Evolutionary conservation across 2,888 invertebrate species (phyloP).

Genomic region (Heliconius hortense): DNA sequence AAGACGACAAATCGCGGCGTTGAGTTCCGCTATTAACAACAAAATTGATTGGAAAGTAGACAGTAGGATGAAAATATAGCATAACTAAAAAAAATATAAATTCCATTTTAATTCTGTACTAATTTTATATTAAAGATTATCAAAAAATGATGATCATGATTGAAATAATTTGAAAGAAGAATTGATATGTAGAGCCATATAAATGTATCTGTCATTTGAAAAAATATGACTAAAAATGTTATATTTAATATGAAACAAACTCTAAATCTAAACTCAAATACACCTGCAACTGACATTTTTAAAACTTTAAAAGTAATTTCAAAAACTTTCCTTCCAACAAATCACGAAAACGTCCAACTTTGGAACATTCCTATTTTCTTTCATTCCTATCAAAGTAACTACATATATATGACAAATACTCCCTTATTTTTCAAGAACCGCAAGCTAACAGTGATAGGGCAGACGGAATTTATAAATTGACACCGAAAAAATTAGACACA

Average conservation of each 20-base stretch:
- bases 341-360: background rate
- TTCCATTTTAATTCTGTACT: too few relatives aligned
- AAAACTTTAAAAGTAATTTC: background rate
- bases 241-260: background rate
- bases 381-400: background rate
- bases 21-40: too few relatives aligned
- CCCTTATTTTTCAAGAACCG: constrained; percentile 14
- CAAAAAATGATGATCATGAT: too few relatives aligned
- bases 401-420: constrained; percentile 11
- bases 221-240: background rate
- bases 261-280: background rate
- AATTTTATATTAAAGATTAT: too few relatives aligned
- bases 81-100: too few relatives aligned
- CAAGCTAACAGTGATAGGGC: constrained; percentile 24
- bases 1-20: too few relatives aligned
- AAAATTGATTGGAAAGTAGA: too few relatives aligned
- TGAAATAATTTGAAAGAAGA: too few relatives aligned
- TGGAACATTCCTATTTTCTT: background rate
- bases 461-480: constrained; percentile 29
- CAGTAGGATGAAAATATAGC: too few relatives aligned
- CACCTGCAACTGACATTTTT: background rate
- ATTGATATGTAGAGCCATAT: too few relatives aligned
- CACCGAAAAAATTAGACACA: constrained; percentile 32
- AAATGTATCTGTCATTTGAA: background rate
- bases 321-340: background rate